Base-by-base conservation (phyloP, 1,140 invertebrate genomes). In the Metopolophium dirhodum region DNA sequence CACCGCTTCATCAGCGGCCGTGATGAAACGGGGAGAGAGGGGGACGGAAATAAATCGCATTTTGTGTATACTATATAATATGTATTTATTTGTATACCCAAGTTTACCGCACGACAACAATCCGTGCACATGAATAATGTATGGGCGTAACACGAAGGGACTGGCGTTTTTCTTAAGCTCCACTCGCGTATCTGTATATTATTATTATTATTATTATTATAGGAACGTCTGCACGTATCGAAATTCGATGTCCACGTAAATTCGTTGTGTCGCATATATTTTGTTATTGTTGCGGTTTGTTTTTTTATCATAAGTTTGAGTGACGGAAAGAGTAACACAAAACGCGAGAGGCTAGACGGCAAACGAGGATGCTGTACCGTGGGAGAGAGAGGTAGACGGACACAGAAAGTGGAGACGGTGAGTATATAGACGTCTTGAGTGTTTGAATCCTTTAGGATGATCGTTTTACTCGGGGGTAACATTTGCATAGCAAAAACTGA, bases 101-200 rank as follows among this genome's bases (percentile, higher is more conserved):
- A 77, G n/a, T 77, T 77, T n/a, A n/a, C 49, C 57, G n/a, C 37
- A 14, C n/a, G 82, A 85, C 91, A 51, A 92, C 22, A 92, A 92
- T 92, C 77, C 91, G 82, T 82, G 14, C 3, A 49, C 45, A 91
- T 92, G 91, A 92, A 92, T 92, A 92, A 92, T 92, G 82, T 83
- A 92, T 92, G 18, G 68, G 23, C 77, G 51, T 22, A 23, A 22
- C 22, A 22, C 20, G 7, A 41, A 22, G 23, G 22, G 54, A 92
- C 41, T 47, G 14, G 30, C 94, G 95, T 95, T 94, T 97, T 96
- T 22, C 96, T 98, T 97, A 97, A 96, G 95, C 97, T 98, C 95
- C 11, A 20, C n/a, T 18, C 18, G 45, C 1, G 85, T 86, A 23
- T 41, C 6, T 47, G 26, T 47, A 45, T n/a, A 77, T 18, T 77